phyloP scores from a whole-genome alignment of 2,113 vertebrate genomes.

The Pterophyllum scalare region DNA sequence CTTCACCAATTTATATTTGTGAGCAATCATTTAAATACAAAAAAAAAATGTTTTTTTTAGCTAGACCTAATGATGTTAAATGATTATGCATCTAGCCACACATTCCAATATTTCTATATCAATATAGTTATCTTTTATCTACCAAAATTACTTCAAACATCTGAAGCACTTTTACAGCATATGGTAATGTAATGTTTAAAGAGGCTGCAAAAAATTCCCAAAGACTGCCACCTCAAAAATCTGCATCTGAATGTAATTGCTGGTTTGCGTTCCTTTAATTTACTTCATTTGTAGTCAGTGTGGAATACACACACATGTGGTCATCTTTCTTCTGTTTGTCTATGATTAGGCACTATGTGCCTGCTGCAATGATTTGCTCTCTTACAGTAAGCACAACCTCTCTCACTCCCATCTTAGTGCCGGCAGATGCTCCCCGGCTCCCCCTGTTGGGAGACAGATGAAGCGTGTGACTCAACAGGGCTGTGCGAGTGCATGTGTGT shows the following conservation, averaged over 20 bases:
- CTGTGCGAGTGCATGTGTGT: constrained; percentile 43
- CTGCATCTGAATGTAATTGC: constrained; percentile 73
- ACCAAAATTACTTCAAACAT: constrained; percentile 22
- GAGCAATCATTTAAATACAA: not conserved
- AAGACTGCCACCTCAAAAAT: constrained; percentile 60
- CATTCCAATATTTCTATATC: not conserved
- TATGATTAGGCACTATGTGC: constrained; percentile 53
- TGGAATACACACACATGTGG: constrained; percentile 57
- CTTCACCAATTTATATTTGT: constrained; percentile 16
- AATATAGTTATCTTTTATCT: not conserved
- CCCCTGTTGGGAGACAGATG: constrained; percentile 84
- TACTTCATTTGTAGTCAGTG: constrained; percentile 52
- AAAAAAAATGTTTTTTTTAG: not conserved
- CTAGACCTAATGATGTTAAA: not conserved
- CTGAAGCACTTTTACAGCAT: constrained; percentile 33
- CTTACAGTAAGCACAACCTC: constrained; percentile 39
- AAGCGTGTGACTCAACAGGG: constrained; percentile 77
- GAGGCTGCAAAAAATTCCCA: constrained; percentile 36
- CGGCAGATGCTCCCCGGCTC: constrained; percentile 76
- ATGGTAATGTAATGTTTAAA: constrained; percentile 35
- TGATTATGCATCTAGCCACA: constrained; percentile 27
- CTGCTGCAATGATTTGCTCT: constrained; percentile 42
- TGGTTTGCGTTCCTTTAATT: constrained; percentile 50
- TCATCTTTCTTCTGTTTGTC: constrained; percentile 45
- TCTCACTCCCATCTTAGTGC: constrained; percentile 33